Conservation (phyloP, 2,888 invertebrate genomes). For the Gymnosoma rotundatum region DNA sequence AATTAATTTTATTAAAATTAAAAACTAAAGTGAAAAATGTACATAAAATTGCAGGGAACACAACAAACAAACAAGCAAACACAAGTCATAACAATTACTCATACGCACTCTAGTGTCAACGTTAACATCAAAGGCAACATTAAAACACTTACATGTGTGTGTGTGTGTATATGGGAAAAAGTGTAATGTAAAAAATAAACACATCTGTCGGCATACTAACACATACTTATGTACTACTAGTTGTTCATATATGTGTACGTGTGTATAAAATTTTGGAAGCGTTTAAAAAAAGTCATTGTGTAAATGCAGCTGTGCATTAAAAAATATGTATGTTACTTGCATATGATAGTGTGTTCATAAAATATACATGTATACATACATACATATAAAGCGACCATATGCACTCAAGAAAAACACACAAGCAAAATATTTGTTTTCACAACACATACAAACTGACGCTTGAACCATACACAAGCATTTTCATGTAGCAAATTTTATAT, state of each 20-base stretch:
- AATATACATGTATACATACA: constrained; percentile 7
- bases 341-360: constrained; percentile 10
- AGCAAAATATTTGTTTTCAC: constrained; percentile 66
- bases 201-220: background rate
- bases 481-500: constrained; percentile 25
- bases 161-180: background rate
- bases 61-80: constrained; percentile 15
- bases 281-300: constrained; percentile 56
- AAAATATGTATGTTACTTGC: no score
- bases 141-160: constrained; percentile 15
- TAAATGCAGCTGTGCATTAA: constrained; percentile 65
- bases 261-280: constrained; percentile 46
- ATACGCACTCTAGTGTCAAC: constrained; percentile 62
- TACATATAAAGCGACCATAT: constrained; percentile 40
- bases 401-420: constrained; percentile 70
- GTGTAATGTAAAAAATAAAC: background rate
- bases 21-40: constrained; percentile 31
- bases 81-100: constrained; percentile 44
- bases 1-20: constrained; percentile 41
- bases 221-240: background rate
- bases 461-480: constrained; percentile 10
- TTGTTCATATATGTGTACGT: background rate
- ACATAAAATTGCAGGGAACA: constrained; percentile 16
- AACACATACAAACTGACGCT: constrained; percentile 66
- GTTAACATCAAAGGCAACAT: constrained; percentile 45